phyloP scores from a whole-genome alignment of 1,140 invertebrate species.

The Drusus annulatus region DNA sequence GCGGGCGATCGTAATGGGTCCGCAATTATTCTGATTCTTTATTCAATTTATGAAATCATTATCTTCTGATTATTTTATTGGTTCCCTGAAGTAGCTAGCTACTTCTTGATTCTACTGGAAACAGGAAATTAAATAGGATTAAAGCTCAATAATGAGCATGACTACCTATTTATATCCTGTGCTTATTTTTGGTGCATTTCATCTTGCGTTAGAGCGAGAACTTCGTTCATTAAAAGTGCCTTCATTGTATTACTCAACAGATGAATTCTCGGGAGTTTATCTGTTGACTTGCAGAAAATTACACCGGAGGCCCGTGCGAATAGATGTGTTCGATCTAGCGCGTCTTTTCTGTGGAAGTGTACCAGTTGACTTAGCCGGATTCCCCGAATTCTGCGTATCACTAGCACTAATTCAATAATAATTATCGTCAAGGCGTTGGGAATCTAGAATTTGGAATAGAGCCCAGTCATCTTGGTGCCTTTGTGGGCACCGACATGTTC shows the following conservation, averaged over 20 bases:
- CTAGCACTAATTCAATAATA: constrained; percentile 59
- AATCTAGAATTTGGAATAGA: constrained; percentile 53
- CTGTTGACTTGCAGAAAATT: too few species aligned
- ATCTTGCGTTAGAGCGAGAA: too few species aligned
- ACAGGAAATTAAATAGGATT: too few species aligned
- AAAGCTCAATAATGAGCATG: too few species aligned
- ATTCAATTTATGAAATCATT: background rate
- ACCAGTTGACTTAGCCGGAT: constrained; percentile 47
- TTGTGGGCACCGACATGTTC: constrained; percentile 45
- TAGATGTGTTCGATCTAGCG: too few species aligned
- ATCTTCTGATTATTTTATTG: background rate
- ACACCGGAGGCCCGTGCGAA: too few species aligned
- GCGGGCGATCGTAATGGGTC: background rate
- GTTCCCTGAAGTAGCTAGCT: background rate
- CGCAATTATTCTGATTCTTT: background rate
- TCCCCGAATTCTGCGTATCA: constrained; percentile 57
- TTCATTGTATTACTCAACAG: too few species aligned
- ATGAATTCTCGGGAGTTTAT: too few species aligned
- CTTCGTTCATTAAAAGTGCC: too few species aligned
- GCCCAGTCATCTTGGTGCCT: constrained; percentile 50
- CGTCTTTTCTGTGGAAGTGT: too few species aligned
- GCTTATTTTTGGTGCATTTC: too few species aligned
- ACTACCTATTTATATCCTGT: too few species aligned
- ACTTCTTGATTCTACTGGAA: background rate
- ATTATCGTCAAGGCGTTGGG: constrained; percentile 51